Evolutionary conservation across 64 coral and sea anemone genomes (phyloP).

Genomic region (Stylophora pistillata): DNA sequence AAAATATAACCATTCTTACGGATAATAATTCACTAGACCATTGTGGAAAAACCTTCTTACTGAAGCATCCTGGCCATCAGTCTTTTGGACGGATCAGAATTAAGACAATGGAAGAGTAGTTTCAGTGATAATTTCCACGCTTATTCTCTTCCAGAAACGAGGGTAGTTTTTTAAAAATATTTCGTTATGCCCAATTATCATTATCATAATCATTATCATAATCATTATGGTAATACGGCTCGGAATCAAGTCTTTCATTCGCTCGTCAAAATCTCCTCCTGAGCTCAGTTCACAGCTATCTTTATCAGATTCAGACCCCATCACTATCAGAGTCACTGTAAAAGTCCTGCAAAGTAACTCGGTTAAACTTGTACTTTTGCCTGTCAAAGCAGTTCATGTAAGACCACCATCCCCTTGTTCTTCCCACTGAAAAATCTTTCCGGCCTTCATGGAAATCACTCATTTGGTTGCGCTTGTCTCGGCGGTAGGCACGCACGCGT

Average conservation of each 20-base stretch:
- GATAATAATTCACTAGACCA: no score
- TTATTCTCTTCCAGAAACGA: background rate
- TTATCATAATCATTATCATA: background rate
- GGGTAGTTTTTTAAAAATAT: background rate
- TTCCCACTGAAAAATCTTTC: constrained; percentile 63
- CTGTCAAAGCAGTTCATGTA: constrained; percentile 88
- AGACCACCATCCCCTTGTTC: constrained; percentile 73
- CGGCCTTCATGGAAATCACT: constrained; percentile 48
- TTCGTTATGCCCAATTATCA: background rate
- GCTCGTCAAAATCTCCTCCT: background rate
- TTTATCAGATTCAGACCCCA: constrained; percentile 50
- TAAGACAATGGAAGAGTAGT: background rate
- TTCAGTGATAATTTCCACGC: background rate
- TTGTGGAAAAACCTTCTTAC: no score
- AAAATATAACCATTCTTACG: no score
- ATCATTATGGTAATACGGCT: background rate
- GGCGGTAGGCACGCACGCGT: constrained; percentile 75
- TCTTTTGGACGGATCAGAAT: no score
- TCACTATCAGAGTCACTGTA: constrained; percentile 93
- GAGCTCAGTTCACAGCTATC: background rate
- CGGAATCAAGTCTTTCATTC: background rate
- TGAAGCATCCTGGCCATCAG: no score
- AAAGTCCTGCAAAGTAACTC: constrained; percentile 80
- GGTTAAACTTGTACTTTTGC: constrained; percentile 75
- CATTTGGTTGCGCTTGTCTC: constrained; percentile 51